These are phyloP conservation scores for Neelides sp. DNA, from an alignment of 1,140 invertebrate genomes.

Conservation along the genomic window DNA sequence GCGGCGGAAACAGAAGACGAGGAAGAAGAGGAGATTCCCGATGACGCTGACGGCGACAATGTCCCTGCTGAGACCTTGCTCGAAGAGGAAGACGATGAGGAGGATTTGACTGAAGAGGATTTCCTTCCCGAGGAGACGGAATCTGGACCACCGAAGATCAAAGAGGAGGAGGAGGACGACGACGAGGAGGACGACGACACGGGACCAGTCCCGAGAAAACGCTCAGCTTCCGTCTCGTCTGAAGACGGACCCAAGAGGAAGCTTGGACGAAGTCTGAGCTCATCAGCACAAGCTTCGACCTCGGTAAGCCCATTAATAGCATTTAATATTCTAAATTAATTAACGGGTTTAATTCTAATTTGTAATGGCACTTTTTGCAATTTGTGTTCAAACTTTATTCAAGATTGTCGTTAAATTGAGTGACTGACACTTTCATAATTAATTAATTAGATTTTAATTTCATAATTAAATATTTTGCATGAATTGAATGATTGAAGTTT, in stretches of 20 bases:
- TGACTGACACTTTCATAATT: neutral
- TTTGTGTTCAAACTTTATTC: neutral
- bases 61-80: neutral
- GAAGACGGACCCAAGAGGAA: constrained; percentile 26
- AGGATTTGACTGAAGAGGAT: neutral
- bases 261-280: constrained; percentile 17
- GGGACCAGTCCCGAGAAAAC: constrained; percentile 14
- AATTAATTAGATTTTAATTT: neutral
- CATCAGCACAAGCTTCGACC: constrained; percentile 9
- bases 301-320: neutral
- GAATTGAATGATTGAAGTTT: neutral
- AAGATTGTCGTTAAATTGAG: too few relatives aligned
- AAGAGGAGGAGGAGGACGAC: constrained; percentile 14
- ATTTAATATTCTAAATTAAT: neutral
- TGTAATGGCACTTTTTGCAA: neutral
- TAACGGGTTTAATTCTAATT: neutral
- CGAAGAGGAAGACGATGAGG: constrained; percentile 2
- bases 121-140: neutral
- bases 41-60: neutral
- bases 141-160: neutral
- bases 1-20: constrained; percentile 12
- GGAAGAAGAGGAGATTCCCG: neutral
- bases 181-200: constrained; percentile 10
- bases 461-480: neutral
- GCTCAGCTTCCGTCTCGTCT: constrained; percentile 22